Conservation (phyloP, 2,113 vertebrate species). For the Anhinga anhinga region DNA sequence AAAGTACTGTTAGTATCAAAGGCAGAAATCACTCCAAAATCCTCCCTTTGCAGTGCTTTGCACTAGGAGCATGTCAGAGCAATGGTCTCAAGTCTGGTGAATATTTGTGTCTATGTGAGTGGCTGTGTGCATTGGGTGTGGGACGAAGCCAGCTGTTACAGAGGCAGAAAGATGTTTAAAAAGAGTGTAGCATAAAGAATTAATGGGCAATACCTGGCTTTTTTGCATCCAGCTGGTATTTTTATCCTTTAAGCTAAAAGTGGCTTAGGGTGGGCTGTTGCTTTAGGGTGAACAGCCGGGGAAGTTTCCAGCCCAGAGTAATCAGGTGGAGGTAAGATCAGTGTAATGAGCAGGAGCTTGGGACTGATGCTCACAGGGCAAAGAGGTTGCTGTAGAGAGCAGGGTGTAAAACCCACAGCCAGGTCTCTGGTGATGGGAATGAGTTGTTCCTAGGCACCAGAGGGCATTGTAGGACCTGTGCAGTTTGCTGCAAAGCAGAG, state of each 20-base stretch:
- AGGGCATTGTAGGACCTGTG: not conserved
- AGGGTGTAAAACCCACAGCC: not conserved
- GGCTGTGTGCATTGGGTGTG: not conserved
- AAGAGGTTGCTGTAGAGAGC: not conserved
- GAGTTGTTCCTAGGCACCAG: not conserved
- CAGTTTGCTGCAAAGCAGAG: not conserved
- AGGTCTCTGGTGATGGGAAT: not conserved
- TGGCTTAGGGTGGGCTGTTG: not conserved
- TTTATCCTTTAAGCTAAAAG: not conserved
- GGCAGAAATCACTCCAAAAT: not conserved
- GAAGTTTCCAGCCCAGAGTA: not conserved
- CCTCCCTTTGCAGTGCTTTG: not conserved
- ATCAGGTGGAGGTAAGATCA: not conserved
- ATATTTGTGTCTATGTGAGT: rapidly evolving
- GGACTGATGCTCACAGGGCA: not conserved
- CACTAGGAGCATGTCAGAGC: not conserved
- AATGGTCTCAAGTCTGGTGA: not conserved
- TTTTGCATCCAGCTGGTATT: not conserved
- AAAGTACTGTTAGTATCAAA: not conserved
- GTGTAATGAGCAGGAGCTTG: not conserved
- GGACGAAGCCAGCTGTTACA: not conserved
- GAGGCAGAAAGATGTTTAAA: not conserved
- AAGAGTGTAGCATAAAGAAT: not conserved
- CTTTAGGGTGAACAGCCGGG: not conserved
- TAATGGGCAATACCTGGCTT: not conserved